Evolutionary conservation across 2,888 invertebrate species (phyloP).

Genomic region (Drosophila pseudotakahashii): DNA sequence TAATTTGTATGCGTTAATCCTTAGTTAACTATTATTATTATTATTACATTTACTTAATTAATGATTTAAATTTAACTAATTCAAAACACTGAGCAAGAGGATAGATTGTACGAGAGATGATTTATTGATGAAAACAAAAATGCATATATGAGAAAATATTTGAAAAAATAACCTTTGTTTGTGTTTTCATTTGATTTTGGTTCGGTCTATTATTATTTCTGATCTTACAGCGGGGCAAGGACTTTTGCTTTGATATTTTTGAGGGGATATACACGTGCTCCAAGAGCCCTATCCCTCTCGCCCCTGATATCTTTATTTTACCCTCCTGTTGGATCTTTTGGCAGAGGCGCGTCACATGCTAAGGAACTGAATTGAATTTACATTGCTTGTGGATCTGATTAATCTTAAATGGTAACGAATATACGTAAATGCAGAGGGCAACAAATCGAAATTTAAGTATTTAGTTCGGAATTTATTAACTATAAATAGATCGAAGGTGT

Average conservation of each 20-base stretch:
- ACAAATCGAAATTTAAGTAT: slow-evolving; percentile 75
- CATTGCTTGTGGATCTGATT: slow-evolving; percentile 51
- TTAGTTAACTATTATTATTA: slow-evolving; percentile 79
- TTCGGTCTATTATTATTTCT: slow-evolving; percentile 10
- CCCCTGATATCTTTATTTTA: not conserved
- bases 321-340: slow-evolving; percentile 20
- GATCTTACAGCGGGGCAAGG: slow-evolving; percentile 23
- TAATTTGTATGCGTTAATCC: slow-evolving; percentile 76
- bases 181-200: slow-evolving; percentile 72
- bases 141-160: slow-evolving; percentile 67
- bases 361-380: slow-evolving; percentile 82
- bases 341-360: slow-evolving; percentile 36
- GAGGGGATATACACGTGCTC: slow-evolving; percentile 13
- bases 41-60: slow-evolving; percentile 81
- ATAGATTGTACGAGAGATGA: slow-evolving; percentile 60
- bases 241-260: slow-evolving; percentile 7
- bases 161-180: slow-evolving; percentile 65
- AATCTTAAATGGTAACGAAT: slow-evolving; percentile 74
- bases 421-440: slow-evolving; percentile 78
- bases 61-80: slow-evolving; percentile 74
- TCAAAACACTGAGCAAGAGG: slow-evolving; percentile 54
- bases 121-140: slow-evolving; percentile 72
- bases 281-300: slow-evolving; percentile 15
- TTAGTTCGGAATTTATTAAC: slow-evolving; percentile 51
- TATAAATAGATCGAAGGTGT: slow-evolving; percentile 32